Percentiles rank a stretch among this genome's conserved stretches.
Evolutionary conservation across 2,113 vertebrate genomes (phyloP).

Genomic region (Brienomyrus longianalis): DNA sequence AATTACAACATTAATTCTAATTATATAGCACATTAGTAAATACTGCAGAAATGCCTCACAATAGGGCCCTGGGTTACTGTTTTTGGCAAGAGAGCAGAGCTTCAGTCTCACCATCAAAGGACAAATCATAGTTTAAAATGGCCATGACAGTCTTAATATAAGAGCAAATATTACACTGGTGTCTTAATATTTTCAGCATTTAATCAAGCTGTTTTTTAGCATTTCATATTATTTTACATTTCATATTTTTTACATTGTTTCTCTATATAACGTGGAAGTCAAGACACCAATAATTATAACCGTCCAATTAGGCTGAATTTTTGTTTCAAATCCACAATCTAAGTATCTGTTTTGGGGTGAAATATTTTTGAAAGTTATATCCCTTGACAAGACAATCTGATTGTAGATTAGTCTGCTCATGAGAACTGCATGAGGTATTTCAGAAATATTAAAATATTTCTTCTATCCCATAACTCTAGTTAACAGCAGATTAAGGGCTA

Average conservation of each 20-base stretch:
- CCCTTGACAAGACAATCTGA: not conserved
- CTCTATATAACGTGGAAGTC: not conserved
- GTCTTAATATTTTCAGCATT: not conserved
- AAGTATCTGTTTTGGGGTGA: not conserved
- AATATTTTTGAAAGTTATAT: not conserved
- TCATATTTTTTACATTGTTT: not conserved
- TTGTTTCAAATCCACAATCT: not conserved
- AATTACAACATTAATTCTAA: not conserved
- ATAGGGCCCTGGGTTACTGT: not conserved
- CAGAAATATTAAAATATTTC: not conserved
- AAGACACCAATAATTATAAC: not conserved
- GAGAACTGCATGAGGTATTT: not conserved
- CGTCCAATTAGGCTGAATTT: not conserved
- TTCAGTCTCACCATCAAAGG: not conserved
- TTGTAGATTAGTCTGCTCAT: not conserved
- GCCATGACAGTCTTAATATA: not conserved
- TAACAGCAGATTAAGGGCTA: not conserved
- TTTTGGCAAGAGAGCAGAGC: not conserved
- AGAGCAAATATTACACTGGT: not conserved
- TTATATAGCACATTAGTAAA: not conserved
- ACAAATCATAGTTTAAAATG: not conserved
- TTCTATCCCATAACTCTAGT: not conserved
- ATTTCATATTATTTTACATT: not conserved
- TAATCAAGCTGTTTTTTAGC: not conserved
- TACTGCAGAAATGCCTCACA: not conserved